Percentiles rank a stretch among this genome's conserved stretches.
phyloP scores from a whole-genome alignment of 2,888 invertebrate species.

The Acanthopleura granulata region DNA sequence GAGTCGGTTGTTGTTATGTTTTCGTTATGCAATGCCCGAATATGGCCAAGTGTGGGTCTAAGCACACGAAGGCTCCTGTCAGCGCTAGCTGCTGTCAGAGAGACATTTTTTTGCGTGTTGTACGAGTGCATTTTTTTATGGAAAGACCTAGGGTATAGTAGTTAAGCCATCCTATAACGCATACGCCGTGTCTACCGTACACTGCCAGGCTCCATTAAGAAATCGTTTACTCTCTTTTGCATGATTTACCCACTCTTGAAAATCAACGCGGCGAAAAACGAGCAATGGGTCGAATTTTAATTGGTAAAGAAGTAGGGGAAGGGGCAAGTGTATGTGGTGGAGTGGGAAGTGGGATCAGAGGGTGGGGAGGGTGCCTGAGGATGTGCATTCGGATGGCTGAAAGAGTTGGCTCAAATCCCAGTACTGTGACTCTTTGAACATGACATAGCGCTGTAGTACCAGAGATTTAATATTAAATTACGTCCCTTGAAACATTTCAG shows the following conservation, averaged over 20 bases:
- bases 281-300: background rate
- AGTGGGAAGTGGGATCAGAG: background rate
- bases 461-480: too few relatives aligned
- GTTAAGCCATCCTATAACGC: background rate
- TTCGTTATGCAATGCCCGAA: slow-evolving; percentile 6
- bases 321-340: background rate
- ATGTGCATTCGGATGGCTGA: background rate
- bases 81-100: too few relatives aligned
- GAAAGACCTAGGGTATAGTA: too few relatives aligned
- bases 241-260: slow-evolving; percentile 9
- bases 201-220: slow-evolving; percentile 1
- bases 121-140: too few relatives aligned
- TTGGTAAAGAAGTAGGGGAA: background rate
- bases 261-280: slow-evolving; percentile 10
- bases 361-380: background rate
- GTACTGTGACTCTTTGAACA: too few relatives aligned
- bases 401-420: too few relatives aligned
- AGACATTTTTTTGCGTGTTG: too few relatives aligned
- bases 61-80: background rate
- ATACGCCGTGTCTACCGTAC: background rate
- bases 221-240: background rate
- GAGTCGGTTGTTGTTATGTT: background rate
- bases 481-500: too few relatives aligned
- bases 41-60: background rate
- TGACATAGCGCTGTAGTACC: too few relatives aligned